These are phyloP conservation scores for Hydrozoanthus tunicans DNA, from an alignment of 64 coral and sea anemone species.

Conservation along the genomic window DNA sequence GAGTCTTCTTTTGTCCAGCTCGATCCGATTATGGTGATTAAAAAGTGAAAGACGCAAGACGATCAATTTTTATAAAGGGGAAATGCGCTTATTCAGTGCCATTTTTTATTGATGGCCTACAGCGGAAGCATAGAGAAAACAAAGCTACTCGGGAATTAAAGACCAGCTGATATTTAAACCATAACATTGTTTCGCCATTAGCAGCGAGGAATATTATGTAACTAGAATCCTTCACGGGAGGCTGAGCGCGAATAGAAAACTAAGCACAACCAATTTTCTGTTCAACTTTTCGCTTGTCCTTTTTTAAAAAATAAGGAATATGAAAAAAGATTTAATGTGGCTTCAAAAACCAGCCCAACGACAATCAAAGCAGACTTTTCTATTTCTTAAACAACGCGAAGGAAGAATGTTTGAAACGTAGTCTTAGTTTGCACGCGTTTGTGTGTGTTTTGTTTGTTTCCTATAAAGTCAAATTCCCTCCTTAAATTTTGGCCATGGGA, in stretches of 20 bases:
- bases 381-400: too few relatives aligned
- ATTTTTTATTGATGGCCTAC: slow-evolving; percentile 7
- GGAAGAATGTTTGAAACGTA: too few relatives aligned
- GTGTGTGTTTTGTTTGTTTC: neutral
- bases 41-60: too few relatives aligned
- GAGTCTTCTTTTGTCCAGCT: too few relatives aligned
- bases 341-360: too few relatives aligned
- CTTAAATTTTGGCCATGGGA: neutral
- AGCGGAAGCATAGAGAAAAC: slow-evolving; percentile 40
- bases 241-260: slow-evolving; percentile 21
- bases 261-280: neutral
- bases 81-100: neutral
- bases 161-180: slow-evolving; percentile 24
- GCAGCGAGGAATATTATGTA: neutral
- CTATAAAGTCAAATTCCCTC: neutral
- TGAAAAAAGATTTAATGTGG: too few relatives aligned
- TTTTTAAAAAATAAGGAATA: neutral
- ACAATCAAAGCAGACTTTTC: too few relatives aligned
- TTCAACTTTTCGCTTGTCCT: neutral
- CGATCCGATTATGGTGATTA: too few relatives aligned
- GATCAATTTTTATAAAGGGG: neutral
- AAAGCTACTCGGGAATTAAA: slow-evolving; percentile 36
- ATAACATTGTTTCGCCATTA: slow-evolving; percentile 15
- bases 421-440: too few relatives aligned
- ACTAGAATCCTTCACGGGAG: slow-evolving; percentile 12